A percentile compares a stretch with the other conserved stretches of the same genome.
phyloP scores from a whole-genome alignment of 2,113 vertebrate genomes.

The Meleagris gallopavo region DNA sequence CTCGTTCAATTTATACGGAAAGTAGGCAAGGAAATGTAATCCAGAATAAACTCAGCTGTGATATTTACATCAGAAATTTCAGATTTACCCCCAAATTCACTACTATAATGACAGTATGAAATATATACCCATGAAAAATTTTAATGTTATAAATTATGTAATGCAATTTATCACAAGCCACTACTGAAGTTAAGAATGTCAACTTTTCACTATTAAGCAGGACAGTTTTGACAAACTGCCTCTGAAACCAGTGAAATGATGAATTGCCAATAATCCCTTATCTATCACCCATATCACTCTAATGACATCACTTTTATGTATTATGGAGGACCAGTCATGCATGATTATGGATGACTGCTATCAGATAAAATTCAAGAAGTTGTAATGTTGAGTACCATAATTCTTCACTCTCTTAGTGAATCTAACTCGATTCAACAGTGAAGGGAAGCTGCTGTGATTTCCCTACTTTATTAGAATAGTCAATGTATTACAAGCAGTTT shows the following conservation, averaged over 20 bases:
- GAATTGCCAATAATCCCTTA: conserved; percentile 7
- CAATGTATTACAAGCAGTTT: neutral
- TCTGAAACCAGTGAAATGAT: neutral
- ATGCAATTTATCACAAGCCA: neutral
- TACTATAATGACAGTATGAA: neutral
- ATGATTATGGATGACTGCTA: neutral
- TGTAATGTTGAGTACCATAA: neutral
- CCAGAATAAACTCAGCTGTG: neutral
- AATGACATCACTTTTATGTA: neutral
- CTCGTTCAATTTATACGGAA: neutral
- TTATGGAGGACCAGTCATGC: neutral
- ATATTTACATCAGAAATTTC: neutral
- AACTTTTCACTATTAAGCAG: neutral
- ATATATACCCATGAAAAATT: neutral
- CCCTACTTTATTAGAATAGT: neutral
- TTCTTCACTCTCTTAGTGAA: neutral
- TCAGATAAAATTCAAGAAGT: neutral
- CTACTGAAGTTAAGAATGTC: neutral
- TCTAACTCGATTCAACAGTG: neutral
- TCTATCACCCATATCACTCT: conserved; percentile 9
- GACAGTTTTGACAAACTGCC: conserved; percentile 3
- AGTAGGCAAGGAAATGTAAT: neutral
- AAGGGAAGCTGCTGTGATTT: neutral
- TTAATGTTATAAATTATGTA: neutral
- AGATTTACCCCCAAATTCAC: neutral